Conservation (phyloP, 2,797 vertebrate genomes). For the Eidolon dupreanum region DNA sequence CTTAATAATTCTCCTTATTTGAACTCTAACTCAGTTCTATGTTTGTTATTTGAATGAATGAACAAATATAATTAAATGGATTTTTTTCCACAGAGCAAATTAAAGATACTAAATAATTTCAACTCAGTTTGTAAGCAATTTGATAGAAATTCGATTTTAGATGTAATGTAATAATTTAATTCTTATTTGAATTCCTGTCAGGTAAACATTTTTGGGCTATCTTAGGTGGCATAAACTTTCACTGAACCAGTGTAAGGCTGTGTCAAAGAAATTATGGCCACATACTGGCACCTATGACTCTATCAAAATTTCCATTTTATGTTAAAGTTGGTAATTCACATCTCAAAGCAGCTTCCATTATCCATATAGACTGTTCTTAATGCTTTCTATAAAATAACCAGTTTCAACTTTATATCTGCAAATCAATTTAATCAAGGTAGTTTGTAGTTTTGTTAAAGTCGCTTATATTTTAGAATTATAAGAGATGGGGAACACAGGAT, state of each 20-base stretch:
- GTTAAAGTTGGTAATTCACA: conserved; percentile 50
- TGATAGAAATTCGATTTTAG: not conserved
- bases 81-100: too few species aligned
- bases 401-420: conserved; percentile 56
- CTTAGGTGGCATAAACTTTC: not conserved
- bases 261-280: conserved; percentile 37
- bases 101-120: not conserved
- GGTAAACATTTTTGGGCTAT: not conserved
- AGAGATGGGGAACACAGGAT: conserved; percentile 27
- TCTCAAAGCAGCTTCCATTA: conserved; percentile 66
- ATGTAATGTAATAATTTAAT: not conserved
- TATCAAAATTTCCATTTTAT: conserved; percentile 49
- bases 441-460: conserved; percentile 65
- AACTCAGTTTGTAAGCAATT: not conserved
- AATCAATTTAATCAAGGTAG: conserved; percentile 60
- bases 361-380: conserved; percentile 22
- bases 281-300: not conserved
- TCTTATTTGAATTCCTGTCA: not conserved
- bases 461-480: conserved; percentile 55
- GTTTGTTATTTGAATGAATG: too few species aligned
- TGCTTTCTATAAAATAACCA: conserved; percentile 47
- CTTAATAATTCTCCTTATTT: too few species aligned
- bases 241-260: not conserved
- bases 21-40: too few species aligned
- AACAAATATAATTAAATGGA: too few species aligned